Evolutionary conservation across 2,888 invertebrate genomes (phyloP).

Genomic region (Meandrusa payeni): DNA sequence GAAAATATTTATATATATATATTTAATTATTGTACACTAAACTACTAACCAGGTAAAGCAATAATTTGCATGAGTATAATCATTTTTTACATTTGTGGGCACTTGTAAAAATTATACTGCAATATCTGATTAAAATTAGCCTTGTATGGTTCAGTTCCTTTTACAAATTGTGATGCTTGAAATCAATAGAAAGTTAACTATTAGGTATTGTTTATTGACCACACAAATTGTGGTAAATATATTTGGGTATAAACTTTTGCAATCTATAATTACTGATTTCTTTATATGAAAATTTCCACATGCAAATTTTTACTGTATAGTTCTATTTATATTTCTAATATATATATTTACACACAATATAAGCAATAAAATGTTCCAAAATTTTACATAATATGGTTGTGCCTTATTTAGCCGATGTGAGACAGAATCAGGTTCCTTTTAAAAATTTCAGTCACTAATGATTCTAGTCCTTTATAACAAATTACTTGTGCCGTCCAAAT

Average conservation of each 20-base stretch:
- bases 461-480: conserved; percentile 68
- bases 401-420: conserved; percentile 61
- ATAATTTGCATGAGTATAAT: too few species aligned
- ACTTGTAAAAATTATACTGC: too few species aligned
- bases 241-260: conserved; percentile 11
- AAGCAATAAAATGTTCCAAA: conserved; percentile 22
- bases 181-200: conserved; percentile 20
- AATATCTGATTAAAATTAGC: conserved; percentile 3
- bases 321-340: conserved; percentile 12
- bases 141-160: conserved; percentile 23
- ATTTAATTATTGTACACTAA: too few species aligned
- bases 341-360: conserved; percentile 3
- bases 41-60: too few species aligned
- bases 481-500: conserved; percentile 76
- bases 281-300: background rate
- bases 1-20: too few species aligned
- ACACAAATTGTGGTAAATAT: conserved; percentile 7
- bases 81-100: too few species aligned
- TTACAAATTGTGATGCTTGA: conserved; percentile 19
- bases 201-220: conserved; percentile 12
- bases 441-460: conserved; percentile 44
- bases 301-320: background rate
- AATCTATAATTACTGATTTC: conserved; percentile 9
- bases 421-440: conserved; percentile 56
- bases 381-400: conserved; percentile 54